Conservation (phyloP, 2,797 vertebrate genomes). For the Hoplostethus atlanticus region DNA sequence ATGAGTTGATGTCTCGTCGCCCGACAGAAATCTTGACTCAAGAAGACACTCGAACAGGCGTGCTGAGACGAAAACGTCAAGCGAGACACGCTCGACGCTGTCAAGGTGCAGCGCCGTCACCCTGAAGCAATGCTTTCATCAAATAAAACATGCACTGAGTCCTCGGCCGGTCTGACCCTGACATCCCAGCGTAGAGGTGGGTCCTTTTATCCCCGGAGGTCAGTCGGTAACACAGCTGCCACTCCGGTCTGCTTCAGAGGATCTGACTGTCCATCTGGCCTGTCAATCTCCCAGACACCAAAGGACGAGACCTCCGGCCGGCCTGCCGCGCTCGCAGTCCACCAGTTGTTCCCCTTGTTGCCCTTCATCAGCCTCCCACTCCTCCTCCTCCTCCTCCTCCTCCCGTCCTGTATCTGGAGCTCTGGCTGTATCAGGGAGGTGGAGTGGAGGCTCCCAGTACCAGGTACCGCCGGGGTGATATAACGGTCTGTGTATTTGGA, state of each 20-base stretch:
- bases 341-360: slow-evolving; percentile 12
- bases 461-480: slow-evolving; percentile 73
- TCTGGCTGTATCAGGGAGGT: slow-evolving; percentile 57
- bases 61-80: too few relatives aligned
- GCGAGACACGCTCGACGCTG: neutral
- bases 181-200: neutral
- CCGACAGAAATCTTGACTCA: neutral
- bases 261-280: slow-evolving; percentile 63
- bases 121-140: neutral
- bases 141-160: neutral
- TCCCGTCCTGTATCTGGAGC: slow-evolving; percentile 27
- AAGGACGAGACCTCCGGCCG: slow-evolving; percentile 60
- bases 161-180: neutral
- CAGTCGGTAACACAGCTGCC: slow-evolving; percentile 39
- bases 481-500: slow-evolving; percentile 71
- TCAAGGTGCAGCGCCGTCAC: neutral
- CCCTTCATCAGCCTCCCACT: slow-evolving; percentile 1
- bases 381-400: slow-evolving; percentile 20
- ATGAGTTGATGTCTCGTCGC: neutral
- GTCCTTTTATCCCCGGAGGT: slow-evolving; percentile 28
- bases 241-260: slow-evolving; percentile 30
- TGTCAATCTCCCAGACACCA: slow-evolving; percentile 61
- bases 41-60: neutral
- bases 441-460: slow-evolving; percentile 67
- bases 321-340: slow-evolving; percentile 17